These are phyloP conservation scores for Lysiphlebus fabarum DNA, from an alignment of 1,140 invertebrate species.

Conservation along the genomic window DNA sequence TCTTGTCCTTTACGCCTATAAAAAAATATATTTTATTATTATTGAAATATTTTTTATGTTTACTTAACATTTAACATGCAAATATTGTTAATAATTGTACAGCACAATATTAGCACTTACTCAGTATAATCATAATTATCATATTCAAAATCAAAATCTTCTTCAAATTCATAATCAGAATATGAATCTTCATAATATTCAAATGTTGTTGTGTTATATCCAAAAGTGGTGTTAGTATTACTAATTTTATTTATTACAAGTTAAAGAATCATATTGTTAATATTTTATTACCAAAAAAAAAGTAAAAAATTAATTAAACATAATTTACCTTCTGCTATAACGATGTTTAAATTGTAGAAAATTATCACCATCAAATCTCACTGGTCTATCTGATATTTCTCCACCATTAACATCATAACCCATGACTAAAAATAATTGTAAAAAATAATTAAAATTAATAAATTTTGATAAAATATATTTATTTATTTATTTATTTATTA, in stretches of 20 bases:
- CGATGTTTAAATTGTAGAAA: conserved; percentile 64
- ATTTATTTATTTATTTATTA: neutral
- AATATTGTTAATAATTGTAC: neutral
- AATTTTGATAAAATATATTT: conserved; percentile 3
- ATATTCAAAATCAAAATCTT: conserved; percentile 50
- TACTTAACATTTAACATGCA: too few relatives aligned
- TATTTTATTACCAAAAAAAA: conserved; percentile 30
- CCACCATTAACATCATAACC: conserved; percentile 50
- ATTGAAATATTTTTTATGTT: too few relatives aligned
- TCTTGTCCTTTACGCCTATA: conserved; percentile 58
- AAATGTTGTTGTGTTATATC: conserved; percentile 42
- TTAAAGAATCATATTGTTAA: conserved; percentile 22
- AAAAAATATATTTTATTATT: too few relatives aligned
- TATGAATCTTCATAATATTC: conserved; percentile 50
- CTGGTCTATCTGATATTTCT: conserved; percentile 57
- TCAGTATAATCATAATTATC: conserved; percentile 52
- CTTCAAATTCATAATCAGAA: conserved; percentile 52
- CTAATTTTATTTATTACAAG: conserved; percentile 35
- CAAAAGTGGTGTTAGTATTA: conserved; percentile 50
- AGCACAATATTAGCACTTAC: conserved; percentile 40
- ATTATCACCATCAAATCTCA: conserved; percentile 64
- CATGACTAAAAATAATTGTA: conserved; percentile 38
- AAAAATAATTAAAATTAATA: conserved; percentile 10
- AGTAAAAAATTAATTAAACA: conserved; percentile 17
- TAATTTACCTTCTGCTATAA: conserved; percentile 57